Base-by-base conservation (phyloP, 1,140 invertebrate species). In the Diorhabda sublineata region DNA sequence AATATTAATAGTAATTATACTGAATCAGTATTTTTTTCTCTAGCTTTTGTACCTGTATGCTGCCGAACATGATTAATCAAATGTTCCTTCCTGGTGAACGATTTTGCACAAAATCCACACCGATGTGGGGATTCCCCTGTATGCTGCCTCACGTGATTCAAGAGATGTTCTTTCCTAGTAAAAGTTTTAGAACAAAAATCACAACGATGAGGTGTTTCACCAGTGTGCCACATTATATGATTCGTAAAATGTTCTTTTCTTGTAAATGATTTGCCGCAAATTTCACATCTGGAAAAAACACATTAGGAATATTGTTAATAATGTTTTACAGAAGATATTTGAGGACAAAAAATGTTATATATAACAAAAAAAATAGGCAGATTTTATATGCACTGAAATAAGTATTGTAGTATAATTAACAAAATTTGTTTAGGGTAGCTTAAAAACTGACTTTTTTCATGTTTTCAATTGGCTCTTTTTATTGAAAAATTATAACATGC, bases 261-360 rank as follows among this genome's bases (percentile, higher is more conserved):
- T 62, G 92, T 93, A 81, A 95, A 95, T 58, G 90, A 90, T 84
- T 94, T 95, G 78, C 90, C 90, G 82, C 93, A 96, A 80, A 92
- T 90, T 81, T 92, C 90, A 82, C 91, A 93, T 74, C 89, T 85
- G 81, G 89, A 90, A 66, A 65, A 0, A 65, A 43, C 41, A 5
- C 43, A 3, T 11, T 8, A 66, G 58, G 5, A 66, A n/a, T 52
- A 52, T 52, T 52, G 47, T 52, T 52, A 52, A 52, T 6, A 52
- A 52, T 52, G 47, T 52, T 52, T 52, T 52, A 52, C 45, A 52
- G 45, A 52, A 52, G 5, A 6, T 52, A 52, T 9, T 52, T 52
- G 45, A 52, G 45, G 45, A 52, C 45, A 26, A 26, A 26, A 11
- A 26, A 2, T 26, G 0, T 26, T 26, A 26, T 26, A 26, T 26